Conservation (phyloP, 37 sponge, comb jelly and placozoan species). For the Diacarnus erythraeanus region DNA sequence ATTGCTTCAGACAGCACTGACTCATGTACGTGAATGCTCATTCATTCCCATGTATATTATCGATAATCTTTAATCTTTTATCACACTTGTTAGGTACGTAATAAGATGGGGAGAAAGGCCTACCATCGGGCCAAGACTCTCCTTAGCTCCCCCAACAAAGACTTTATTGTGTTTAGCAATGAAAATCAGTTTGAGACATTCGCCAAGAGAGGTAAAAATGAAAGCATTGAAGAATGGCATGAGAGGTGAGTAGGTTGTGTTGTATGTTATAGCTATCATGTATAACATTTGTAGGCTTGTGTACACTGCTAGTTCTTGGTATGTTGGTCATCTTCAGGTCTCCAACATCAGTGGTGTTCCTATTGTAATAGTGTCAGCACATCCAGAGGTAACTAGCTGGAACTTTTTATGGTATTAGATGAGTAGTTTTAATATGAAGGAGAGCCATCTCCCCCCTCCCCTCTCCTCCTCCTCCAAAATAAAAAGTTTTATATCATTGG, state of each 20-base stretch:
- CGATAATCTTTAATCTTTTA: no score
- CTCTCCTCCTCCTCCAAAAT: no score
- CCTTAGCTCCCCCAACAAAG: conserved; percentile 13
- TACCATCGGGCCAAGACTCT: background rate
- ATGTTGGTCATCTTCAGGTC: conserved; percentile 39
- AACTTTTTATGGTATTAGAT: no score
- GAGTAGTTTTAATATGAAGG: no score
- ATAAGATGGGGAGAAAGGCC: conserved; percentile 18
- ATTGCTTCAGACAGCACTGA: conserved; percentile 45
- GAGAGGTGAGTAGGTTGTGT: conserved; percentile 22
- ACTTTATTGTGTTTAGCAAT: conserved; percentile 57
- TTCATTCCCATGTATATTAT: background rate
- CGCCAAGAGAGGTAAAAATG: background rate
- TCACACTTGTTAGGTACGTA: conserved; percentile 22
- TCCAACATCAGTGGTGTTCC: background rate
- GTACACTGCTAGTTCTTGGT: conserved; percentile 44
- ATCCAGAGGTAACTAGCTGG: conserved; percentile 22
- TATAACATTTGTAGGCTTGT: conserved; percentile 9
- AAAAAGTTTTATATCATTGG: no score
- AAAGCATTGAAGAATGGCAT: conserved; percentile 48
- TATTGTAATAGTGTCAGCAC: conserved; percentile 27
- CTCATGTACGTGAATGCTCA: conserved; percentile 28
- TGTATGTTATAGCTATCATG: background rate
- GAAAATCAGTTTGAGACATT: conserved; percentile 60
- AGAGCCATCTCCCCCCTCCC: no score